Evolutionary conservation across 2,113 vertebrate genomes (phyloP).

Genomic region (Atractosteus spatula): DNA sequence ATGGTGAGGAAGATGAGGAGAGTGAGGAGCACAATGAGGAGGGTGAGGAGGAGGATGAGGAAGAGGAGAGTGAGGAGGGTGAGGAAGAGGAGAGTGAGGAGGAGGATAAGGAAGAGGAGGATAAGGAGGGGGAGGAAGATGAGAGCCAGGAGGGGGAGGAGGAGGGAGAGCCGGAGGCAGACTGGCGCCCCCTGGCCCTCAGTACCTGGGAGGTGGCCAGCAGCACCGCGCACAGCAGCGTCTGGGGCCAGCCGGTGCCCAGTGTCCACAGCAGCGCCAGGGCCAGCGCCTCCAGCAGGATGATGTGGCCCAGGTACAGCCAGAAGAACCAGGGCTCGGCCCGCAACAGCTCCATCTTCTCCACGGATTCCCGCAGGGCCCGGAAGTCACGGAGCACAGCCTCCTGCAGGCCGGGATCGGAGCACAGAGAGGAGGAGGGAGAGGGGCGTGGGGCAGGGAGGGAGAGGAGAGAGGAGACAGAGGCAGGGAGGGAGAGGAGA

Average conservation of each 20-base stretch:
- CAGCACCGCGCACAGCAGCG: conserved; percentile 66
- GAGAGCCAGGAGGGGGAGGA: too few species aligned
- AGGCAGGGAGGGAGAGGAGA: too few species aligned
- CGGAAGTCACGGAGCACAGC: conserved; percentile 80
- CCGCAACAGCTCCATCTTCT: conserved; percentile 75
- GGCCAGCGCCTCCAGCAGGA: conserved; percentile 76
- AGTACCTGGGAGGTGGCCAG: conserved; percentile 82
- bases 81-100: too few species aligned
- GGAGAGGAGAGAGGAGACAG: not conserved
- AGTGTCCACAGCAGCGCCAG: conserved; percentile 72
- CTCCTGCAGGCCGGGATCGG: conserved; percentile 49
- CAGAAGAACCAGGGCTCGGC: conserved; percentile 79
- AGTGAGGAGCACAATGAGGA: too few species aligned
- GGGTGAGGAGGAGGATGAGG: too few species aligned
- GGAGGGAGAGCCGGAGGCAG: too few species aligned
- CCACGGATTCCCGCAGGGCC: conserved; percentile 61
- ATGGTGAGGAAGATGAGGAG: too few species aligned
- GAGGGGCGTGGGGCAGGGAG: not conserved
- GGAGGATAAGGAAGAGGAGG: too few species aligned
- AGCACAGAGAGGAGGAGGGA: not conserved
- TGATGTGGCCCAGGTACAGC: conserved; percentile 77
- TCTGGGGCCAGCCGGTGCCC: conserved; percentile 80
- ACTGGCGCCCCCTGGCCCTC: not conserved
- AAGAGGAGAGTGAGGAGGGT: too few species aligned
- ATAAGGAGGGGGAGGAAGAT: too few species aligned